Base-by-base conservation (phyloP, 2,888 invertebrate species). In the Patella caerulea region DNA sequence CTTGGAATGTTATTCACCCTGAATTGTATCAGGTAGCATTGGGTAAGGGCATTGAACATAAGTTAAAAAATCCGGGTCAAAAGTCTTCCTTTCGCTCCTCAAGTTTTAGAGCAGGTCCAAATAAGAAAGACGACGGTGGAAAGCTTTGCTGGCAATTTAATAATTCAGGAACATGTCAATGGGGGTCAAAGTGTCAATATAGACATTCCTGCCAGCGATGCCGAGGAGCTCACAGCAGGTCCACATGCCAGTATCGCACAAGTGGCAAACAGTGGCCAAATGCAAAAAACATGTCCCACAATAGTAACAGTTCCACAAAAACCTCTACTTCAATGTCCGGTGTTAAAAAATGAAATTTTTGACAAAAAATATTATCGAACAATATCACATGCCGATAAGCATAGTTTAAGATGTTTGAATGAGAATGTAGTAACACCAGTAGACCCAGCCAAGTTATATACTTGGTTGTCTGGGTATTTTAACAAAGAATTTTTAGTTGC, bases 141-240 rank as follows among this genome's bases (percentile, higher is more conserved):
- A 56, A 56, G n/a, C 4, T 56, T 7, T 56, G 56, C 5, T 56
- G 56, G 56, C 56, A 56, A 56, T 56, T 4, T 14, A 56, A 56
- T 56, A 56, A n/a, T 3, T 4, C 56, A 56, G 56, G 56, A 3
- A 4, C 56, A 3, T 56, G 56, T 56, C 3, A 11, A 3, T 56
- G 56, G 56, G 15, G 56, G 3, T 4, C 14, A 17, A 9, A 7
- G 3, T 56, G 56, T n/a, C 3, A 3, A 3, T 56, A 17, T 56
- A 14, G 56, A 56, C 56, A 14, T 56, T 17, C 24, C 24, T 24
- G 24, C 24, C 24, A 24, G 24, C 24, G 14, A 3, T 56, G 56
- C 15, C 56, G n/a, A 56, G 34, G 34, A 34, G 5, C 34, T 5
- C 55, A 17, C 77, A 76, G 80, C 52, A 24, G 15, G 55, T 45